phyloP scores from a whole-genome alignment of 2,113 vertebrate genomes.

The Sorex araneus region DNA sequence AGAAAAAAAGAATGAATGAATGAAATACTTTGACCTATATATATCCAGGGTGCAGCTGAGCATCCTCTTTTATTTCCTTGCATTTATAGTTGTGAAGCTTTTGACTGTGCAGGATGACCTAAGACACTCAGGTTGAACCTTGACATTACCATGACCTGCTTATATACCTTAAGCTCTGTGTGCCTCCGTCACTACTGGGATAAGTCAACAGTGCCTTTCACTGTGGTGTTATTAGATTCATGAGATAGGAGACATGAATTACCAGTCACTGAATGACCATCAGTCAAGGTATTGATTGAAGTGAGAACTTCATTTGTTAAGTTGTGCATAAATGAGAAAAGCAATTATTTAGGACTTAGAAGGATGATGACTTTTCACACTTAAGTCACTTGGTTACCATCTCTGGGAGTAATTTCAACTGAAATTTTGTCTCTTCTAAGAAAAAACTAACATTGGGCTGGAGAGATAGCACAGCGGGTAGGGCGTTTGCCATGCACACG shows the following conservation, averaged over 20 bases:
- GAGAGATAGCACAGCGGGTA: too few relatives aligned
- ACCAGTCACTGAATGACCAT: background rate
- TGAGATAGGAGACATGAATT: background rate
- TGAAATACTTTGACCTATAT: background rate
- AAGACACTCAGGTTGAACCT: slow-evolving; percentile 29
- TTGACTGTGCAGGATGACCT: background rate
- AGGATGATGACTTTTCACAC: slow-evolving; percentile 43
- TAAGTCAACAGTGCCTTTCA: background rate
- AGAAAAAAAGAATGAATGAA: too few relatives aligned
- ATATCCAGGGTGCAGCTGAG: background rate
- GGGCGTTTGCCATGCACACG: too few relatives aligned
- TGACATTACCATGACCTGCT: background rate
- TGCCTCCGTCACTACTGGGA: background rate
- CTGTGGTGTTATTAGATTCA: background rate
- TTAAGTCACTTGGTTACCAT: slow-evolving; percentile 46
- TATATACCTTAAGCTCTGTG: background rate
- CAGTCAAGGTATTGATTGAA: background rate
- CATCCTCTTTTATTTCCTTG: background rate
- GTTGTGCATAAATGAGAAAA: slow-evolving; percentile 21
- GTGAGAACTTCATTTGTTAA: background rate
- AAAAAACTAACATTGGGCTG: slow-evolving; percentile 16
- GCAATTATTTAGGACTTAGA: slow-evolving; percentile 18
- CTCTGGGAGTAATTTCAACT: slow-evolving; percentile 44
- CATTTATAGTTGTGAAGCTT: background rate
- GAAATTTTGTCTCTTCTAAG: slow-evolving; percentile 54